Base-by-base conservation (phyloP, 2,888 invertebrate species). In the Gari tellinella region DNA sequence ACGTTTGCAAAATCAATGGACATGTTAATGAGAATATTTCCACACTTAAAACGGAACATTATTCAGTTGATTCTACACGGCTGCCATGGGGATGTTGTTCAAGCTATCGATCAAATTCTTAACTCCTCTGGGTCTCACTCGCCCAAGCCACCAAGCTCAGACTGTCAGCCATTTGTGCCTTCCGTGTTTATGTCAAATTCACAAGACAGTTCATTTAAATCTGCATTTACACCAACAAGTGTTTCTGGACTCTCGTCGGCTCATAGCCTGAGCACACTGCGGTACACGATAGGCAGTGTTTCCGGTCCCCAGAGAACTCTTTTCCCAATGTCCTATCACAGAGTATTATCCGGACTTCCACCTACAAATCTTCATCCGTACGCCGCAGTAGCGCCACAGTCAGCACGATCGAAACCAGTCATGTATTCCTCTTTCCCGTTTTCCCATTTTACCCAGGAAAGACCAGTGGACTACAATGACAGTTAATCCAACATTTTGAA, bases 61-160 rank as follows among this genome's bases (percentile, higher is more conserved):
- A 96, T 98, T 0, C 97, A 98, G 90, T 94, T 95, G 5, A 94
- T 97, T 52, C 93, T 98, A n/a, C 95, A 96, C 80, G 94, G 96
- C 74, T 96, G 96, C 91, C 95, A 96, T 91, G 97, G 97, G 0
- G 97, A 98, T 90, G 96, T 97, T 0, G 95, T 98, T 0, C 96
- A 97, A 83, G 97, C 98, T 0, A 97, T 98, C 95, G 98, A 98
- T 90, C 95, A 96, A 89, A 95, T 98, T 94, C 85, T 92, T 40
- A 88, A 83, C 80, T 86, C 86, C 63, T 87, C 88, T 67, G 60
- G 21, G 1, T 62, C 56, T 14, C 51, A 60, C 12, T 17, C 60
- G 17, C 15, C 76, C 17, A 52, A 60, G 43, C 25, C 45, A 17
- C 41, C 62, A 56, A 40, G 49, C 10, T 25, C 60, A 7, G 40